Base-by-base conservation (phyloP, 2,113 vertebrate species). In the Centropus bengalensis region DNA sequence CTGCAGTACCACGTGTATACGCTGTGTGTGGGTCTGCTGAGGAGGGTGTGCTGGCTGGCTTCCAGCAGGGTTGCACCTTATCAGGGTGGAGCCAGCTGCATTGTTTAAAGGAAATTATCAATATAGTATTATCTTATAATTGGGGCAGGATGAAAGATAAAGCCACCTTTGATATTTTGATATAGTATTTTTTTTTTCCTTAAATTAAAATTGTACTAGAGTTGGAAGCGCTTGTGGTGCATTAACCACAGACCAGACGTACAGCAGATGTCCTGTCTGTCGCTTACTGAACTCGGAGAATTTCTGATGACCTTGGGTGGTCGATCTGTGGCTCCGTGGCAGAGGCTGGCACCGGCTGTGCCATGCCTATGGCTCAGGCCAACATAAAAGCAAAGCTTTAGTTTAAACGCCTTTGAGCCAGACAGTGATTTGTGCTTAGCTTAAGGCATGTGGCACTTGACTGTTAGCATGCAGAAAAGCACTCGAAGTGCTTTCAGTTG, bases 11-110 rank as follows among this genome's bases (percentile, higher is more conserved):
- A 0, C 1, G 2, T 22, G 44, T 52, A 4, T 8, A 2, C 40
- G 2, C 2, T 2, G 4, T 12, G 5, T 0, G 0, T 1, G n/a
- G 38, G 2, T 21, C 23, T 77, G 73, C 47, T 21, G 38, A 12
- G 47, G 30, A 26, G 75, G 13, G 8, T 40, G 64, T 79, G 40
- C 70, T 3, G 7, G 28, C 40, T 82, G 80, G 5, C 74, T 49
- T 49, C 19, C 52, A 28, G n/a, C n/a, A n/a, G 0, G 0, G 6
- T 27, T 63, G n/a, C 54, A 92, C 80, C 71, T 86, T 24, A 12
- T 21, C 42, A 58, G 38, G 13, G 11, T 6, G 54, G 79, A 54
- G 38, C 54, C 0, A 1, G 15, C 42, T 54, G 36, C 54, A 10
- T 27, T 77, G 30, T 67, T 66, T 33, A 28, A 70, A 33, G 51